Percentiles rank a stretch among this genome's conserved stretches.
Evolutionary conservation across 2,888 invertebrate genomes (phyloP).

Genomic region (Girardia tigrina): DNA sequence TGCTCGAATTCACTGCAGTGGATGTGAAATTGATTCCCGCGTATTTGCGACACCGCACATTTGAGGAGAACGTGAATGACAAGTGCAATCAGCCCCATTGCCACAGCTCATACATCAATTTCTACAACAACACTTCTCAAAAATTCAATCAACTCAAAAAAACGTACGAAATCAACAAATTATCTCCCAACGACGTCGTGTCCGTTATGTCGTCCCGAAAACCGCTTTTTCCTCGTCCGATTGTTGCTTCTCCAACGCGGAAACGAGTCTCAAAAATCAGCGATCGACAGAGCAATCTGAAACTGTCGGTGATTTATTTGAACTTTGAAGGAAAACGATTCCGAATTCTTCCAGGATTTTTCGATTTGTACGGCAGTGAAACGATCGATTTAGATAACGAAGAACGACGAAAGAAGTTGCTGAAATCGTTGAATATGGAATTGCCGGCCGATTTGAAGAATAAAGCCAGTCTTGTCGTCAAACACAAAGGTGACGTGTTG

Average conservation of each 20-base stretch:
- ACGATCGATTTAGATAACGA: neutral
- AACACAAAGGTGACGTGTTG: neutral
- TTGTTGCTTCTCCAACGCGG: neutral
- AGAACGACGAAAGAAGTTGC: neutral
- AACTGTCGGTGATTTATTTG: neutral
- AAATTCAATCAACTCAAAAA: neutral
- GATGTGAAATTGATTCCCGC: neutral
- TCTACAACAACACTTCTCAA: neutral
- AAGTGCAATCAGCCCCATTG: neutral
- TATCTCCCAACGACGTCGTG: neutral
- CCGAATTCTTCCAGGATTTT: neutral
- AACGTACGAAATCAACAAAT: neutral
- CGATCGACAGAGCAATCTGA: neutral
- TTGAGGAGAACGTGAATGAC: neutral
- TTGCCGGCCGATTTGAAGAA: neutral
- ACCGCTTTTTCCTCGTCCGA: neutral
- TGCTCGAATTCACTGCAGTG: neutral
- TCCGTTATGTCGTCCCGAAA: neutral
- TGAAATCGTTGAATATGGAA: neutral
- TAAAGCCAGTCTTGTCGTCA: neutral
- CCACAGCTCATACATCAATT: neutral
- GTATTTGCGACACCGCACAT: slow-evolving; percentile 10
- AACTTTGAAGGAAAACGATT: neutral
- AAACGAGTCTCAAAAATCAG: neutral
- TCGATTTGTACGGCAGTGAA: neutral